A percentile compares a stretch with the other conserved stretches of the same genome.
phyloP scores from a whole-genome alignment of 2,797 vertebrate genomes.

The Denticeps clupeoides region DNA sequence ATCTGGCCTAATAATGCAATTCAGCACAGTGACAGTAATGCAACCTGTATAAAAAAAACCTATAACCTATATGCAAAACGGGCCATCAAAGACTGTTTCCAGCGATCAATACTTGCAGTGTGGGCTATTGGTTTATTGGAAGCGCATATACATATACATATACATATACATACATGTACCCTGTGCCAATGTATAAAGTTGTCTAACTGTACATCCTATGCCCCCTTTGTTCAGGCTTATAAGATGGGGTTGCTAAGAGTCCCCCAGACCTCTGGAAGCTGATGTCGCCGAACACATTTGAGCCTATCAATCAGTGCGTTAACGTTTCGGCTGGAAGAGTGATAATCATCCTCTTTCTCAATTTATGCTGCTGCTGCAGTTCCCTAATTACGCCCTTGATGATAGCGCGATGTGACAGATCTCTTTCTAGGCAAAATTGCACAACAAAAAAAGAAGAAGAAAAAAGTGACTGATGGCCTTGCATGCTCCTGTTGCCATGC shows the following conservation, averaged over 20 bases:
- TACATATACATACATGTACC: no score
- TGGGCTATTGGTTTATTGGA: no score
- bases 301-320: conserved; percentile 22
- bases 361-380: conserved; percentile 25
- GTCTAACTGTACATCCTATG: no score
- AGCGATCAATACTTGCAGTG: conserved; percentile 10
- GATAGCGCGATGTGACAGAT: conserved; percentile 12
- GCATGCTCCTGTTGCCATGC: no score
- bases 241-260: no score
- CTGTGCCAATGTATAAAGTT: no score
- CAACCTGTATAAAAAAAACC: conserved; percentile 47
- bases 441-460: no score
- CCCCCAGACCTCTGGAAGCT: no score
- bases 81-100: conserved; percentile 11
- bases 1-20: conserved; percentile 46
- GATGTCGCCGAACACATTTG: neutral
- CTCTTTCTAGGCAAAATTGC: no score
- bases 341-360: conserved; percentile 16
- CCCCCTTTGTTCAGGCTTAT: no score
- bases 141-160: no score
- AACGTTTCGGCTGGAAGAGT: conserved; percentile 5
- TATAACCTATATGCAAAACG: conserved; percentile 44
- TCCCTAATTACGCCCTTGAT: conserved; percentile 19
- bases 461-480: conserved; percentile 28
- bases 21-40: conserved; percentile 60